phyloP scores from a whole-genome alignment of 2,797 vertebrate genomes.

The Streptopelia turtur region DNA sequence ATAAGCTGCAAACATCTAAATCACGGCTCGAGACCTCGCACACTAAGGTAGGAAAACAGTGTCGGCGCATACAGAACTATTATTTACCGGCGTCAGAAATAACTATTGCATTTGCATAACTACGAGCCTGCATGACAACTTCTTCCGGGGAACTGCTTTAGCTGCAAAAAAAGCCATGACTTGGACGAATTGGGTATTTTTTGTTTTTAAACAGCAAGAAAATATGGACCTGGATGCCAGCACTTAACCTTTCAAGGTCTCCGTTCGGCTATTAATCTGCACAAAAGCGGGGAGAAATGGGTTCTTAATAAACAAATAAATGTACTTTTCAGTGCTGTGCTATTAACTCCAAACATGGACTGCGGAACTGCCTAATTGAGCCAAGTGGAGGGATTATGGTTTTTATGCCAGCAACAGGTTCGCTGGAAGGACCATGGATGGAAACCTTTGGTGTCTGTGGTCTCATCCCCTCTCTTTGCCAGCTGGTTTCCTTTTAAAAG shows the following conservation, averaged over 20 bases:
- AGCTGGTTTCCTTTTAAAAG: no score
- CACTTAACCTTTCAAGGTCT: slow-evolving; percentile 22
- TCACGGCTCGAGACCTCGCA: slow-evolving; percentile 45
- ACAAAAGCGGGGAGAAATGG: background rate
- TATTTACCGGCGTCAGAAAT: slow-evolving; percentile 77
- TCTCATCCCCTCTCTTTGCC: background rate
- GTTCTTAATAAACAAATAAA: background rate
- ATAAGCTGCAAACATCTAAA: slow-evolving; percentile 69
- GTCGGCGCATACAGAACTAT: slow-evolving; percentile 53
- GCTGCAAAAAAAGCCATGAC: slow-evolving; percentile 65
- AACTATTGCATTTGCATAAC: slow-evolving; percentile 75
- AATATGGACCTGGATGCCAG: background rate
- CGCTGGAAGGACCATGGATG: background rate
- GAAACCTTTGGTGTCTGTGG: background rate
- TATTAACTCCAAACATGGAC: background rate
- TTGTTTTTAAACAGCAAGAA: background rate
- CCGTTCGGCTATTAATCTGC: background rate
- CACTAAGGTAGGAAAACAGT: slow-evolving; percentile 68
- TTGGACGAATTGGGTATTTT: slow-evolving; percentile 23
- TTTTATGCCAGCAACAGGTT: background rate
- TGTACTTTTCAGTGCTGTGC: background rate
- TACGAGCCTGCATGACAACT: slow-evolving; percentile 60
- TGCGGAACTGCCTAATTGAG: background rate
- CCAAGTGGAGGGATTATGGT: background rate
- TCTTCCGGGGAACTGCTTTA: slow-evolving; percentile 66